A percentile compares a stretch with the other conserved stretches of the same genome.
phyloP scores from a whole-genome alignment of 2,888 invertebrate species.

The Sinotaia quadrata region DNA sequence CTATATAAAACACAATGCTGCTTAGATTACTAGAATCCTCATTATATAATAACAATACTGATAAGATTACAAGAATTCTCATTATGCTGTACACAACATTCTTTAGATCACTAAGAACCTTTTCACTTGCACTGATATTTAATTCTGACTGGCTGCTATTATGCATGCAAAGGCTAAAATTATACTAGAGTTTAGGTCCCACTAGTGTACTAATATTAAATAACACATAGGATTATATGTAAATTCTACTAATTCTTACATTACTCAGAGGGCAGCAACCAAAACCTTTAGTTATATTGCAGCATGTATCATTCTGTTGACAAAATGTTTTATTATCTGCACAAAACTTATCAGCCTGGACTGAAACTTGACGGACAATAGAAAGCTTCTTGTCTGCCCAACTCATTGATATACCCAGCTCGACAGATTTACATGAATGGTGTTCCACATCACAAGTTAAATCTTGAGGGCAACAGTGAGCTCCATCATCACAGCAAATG shows the following conservation, averaged over 20 bases:
- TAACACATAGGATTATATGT: too few relatives aligned
- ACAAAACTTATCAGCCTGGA: slow-evolving; percentile 31
- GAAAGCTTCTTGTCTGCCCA: slow-evolving; percentile 38
- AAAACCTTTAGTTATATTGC: slow-evolving; percentile 31
- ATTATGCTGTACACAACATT: too few relatives aligned
- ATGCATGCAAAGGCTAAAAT: too few relatives aligned
- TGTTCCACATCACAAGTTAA: slow-evolving; percentile 52
- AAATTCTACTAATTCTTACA: slow-evolving; percentile 25
- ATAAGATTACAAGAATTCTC: too few relatives aligned
- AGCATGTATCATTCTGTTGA: slow-evolving; percentile 36
- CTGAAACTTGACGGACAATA: background rate
- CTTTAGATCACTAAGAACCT: too few relatives aligned
- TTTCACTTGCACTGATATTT: too few relatives aligned
- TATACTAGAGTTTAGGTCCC: too few relatives aligned
- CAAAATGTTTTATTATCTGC: slow-evolving; percentile 53
- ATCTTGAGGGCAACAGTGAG: slow-evolving; percentile 66
- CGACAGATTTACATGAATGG: slow-evolving; percentile 41
- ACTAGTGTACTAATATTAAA: too few relatives aligned
- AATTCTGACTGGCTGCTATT: too few relatives aligned
- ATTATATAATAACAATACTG: too few relatives aligned
- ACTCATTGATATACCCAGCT: slow-evolving; percentile 22
- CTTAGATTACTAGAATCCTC: too few relatives aligned
- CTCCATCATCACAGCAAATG: slow-evolving; percentile 34
- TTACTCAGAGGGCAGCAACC: slow-evolving; percentile 47
- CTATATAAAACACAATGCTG: too few relatives aligned